Base-by-base conservation (phyloP, 92 coral and sea anemone species). In the Palythoa grandiflora region DNA sequence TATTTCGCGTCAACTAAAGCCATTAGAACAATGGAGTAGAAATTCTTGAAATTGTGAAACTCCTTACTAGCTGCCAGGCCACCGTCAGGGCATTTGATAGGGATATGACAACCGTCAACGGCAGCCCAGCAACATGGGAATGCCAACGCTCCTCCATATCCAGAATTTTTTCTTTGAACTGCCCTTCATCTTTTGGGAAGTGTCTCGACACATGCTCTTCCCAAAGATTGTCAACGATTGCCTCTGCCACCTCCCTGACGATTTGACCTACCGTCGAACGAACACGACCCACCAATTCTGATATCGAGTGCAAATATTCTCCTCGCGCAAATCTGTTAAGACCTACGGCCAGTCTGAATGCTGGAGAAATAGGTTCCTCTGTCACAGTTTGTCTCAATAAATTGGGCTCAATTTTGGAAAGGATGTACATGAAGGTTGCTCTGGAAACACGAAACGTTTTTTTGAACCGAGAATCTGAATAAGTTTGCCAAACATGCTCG, bases 61-160 rank as follows among this genome's bases (percentile, higher is more conserved):
- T 83, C 77, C 71, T 83, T 83, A 73, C 59, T 44, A 83, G 87
- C 77, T 68, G 71, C 87, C 57, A 73, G 73, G 21, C 87, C 53
- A 28, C 78, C 87, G 63, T 63, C 75, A 63, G 87, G 87, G 57
- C 86, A 83, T 63, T 83, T 83, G 35, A 68, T 38, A 16, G 87
- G 74, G 35, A 83, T 83, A 47, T 83, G 87, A 47, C 76, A 83
- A 40, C 87, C 87, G 36, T 83, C 87, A 9, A 83, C 87, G 71
- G 86, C 86, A 53, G 86, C 53, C 72, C 72, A 66, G 17, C 72
- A 66, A 66, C 72, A 66, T 19, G 37, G 87, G 75, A 83, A 83
- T 83, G 87, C 87, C 87, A 83, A 51, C 74, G 54, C 74, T 83
- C 75, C 66, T 83, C 87, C 87, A 66, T 83, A 28, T 83, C 87